phyloP scores from a whole-genome alignment of 2,888 invertebrate genomes.

The Trimorus sp. region DNA sequence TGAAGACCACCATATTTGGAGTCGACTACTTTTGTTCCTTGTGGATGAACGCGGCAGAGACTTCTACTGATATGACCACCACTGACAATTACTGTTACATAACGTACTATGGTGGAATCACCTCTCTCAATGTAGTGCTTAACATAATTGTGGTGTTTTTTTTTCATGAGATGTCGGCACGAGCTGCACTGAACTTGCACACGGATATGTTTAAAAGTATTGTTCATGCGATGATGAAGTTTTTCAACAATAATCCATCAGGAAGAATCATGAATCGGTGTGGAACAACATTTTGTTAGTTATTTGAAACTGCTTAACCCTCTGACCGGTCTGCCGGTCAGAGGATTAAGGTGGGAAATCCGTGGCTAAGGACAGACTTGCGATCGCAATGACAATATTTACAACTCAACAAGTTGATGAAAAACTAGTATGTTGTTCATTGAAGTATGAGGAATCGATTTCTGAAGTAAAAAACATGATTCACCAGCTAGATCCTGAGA shows the following conservation, averaged over 20 bases:
- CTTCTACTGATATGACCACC: constrained; percentile 65
- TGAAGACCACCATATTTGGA: too few relatives aligned
- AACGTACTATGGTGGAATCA: constrained; percentile 83
- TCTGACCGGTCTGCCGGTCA: too few relatives aligned
- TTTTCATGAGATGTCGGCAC: constrained; percentile 87
- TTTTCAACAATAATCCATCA: constrained; percentile 94
- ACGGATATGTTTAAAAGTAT: constrained; percentile 92
- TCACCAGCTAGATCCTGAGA: too few relatives aligned
- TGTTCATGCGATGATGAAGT: constrained; percentile 88
- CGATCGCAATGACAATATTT: too few relatives aligned
- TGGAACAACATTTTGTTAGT: too few relatives aligned
- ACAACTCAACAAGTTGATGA: too few relatives aligned
- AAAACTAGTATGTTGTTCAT: too few relatives aligned
- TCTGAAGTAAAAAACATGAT: too few relatives aligned
- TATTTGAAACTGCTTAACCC: too few relatives aligned
- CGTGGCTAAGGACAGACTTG: too few relatives aligned
- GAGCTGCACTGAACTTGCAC: constrained; percentile 88
- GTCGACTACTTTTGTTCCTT: constrained; percentile 80
- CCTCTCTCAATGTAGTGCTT: constrained; percentile 76
- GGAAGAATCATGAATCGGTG: constrained; percentile 76
- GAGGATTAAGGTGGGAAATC: too few relatives aligned
- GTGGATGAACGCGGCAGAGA: constrained; percentile 81
- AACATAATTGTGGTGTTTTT: constrained; percentile 81
- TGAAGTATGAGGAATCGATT: too few relatives aligned
- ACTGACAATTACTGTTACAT: constrained; percentile 79